phyloP scores from a whole-genome alignment of 2,888 invertebrate species.

The Meloe dianella region DNA sequence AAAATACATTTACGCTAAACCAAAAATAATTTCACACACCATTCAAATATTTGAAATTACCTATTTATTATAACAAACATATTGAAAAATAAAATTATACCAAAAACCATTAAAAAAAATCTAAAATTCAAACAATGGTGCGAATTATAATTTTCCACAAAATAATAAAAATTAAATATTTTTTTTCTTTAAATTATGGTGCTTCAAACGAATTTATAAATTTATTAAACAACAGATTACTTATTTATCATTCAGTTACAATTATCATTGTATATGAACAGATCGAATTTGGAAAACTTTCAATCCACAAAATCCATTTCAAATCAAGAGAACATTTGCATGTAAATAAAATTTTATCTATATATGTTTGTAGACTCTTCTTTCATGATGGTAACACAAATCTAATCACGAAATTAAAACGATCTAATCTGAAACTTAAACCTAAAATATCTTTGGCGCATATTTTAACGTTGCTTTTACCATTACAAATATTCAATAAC shows the following conservation, averaged over 20 bases:
- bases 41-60: no score
- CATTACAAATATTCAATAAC: not conserved
- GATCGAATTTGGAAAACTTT: not conserved
- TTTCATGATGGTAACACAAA: not conserved
- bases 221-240: not conserved
- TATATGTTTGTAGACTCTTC: not conserved
- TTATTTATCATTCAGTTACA: not conserved
- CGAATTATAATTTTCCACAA: no score
- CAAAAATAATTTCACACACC: not conserved
- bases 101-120: no score
- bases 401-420: constrained; percentile 12
- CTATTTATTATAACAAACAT: no score
- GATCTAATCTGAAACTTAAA: constrained; percentile 10
- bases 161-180: not conserved
- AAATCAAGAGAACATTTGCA: constrained; percentile 8
- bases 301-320: constrained; percentile 14
- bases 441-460: constrained; percentile 8
- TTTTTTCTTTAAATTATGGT: not conserved
- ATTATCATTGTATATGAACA: not conserved
- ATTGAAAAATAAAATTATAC: no score
- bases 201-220: not conserved
- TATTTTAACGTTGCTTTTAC: not conserved
- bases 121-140: no score
- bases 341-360: not conserved
- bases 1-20: not conserved